Percentiles rank a stretch among this genome's conserved stretches.
phyloP scores from a whole-genome alignment of 2,888 invertebrate species.

The Boloria euphrosyne region DNA sequence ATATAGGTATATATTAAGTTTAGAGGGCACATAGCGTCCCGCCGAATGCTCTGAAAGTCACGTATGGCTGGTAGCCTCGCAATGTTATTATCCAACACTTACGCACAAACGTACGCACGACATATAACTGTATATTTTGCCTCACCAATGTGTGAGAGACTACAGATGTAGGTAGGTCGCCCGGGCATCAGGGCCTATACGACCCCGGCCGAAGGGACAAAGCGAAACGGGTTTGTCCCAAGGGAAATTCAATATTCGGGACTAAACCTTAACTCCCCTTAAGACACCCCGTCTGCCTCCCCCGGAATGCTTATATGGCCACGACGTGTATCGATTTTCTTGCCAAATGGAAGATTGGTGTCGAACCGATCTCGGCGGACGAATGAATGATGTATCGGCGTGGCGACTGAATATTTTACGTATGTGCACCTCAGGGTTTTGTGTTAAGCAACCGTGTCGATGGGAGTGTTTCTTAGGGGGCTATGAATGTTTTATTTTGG shows the following conservation, averaged over 20 bases:
- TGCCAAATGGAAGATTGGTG: constrained; percentile 83
- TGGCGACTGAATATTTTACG: constrained; percentile 76
- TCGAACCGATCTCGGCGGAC: constrained; percentile 79
- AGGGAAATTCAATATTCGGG: constrained; percentile 84
- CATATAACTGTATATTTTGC: constrained; percentile 33
- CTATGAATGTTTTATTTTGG: constrained; percentile 75
- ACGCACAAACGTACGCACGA: constrained; percentile 65
- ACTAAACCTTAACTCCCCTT: constrained; percentile 83
- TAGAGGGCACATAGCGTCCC: constrained; percentile 66
- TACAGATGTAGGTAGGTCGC: constrained; percentile 52
- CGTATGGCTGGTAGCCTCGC: constrained; percentile 75
- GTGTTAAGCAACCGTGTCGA: constrained; percentile 74
- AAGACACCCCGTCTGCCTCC: constrained; percentile 79
- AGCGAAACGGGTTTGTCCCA: constrained; percentile 83
- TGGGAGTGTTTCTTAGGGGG: constrained; percentile 70
- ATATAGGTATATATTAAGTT: constrained; percentile 44
- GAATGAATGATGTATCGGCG: constrained; percentile 81
- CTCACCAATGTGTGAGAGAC: constrained; percentile 31
- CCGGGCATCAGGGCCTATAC: constrained; percentile 80
- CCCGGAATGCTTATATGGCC: constrained; percentile 83
- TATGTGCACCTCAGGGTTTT: constrained; percentile 63
- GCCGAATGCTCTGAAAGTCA: constrained; percentile 78
- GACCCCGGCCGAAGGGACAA: constrained; percentile 81
- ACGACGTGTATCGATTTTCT: constrained; percentile 82
- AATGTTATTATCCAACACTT: constrained; percentile 80